Percentiles rank a stretch among this genome's conserved stretches.
These are phyloP conservation scores for Heliothis subflexa DNA, from an alignment of 1,140 invertebrate genomes.

Conservation along the genomic window DNA sequence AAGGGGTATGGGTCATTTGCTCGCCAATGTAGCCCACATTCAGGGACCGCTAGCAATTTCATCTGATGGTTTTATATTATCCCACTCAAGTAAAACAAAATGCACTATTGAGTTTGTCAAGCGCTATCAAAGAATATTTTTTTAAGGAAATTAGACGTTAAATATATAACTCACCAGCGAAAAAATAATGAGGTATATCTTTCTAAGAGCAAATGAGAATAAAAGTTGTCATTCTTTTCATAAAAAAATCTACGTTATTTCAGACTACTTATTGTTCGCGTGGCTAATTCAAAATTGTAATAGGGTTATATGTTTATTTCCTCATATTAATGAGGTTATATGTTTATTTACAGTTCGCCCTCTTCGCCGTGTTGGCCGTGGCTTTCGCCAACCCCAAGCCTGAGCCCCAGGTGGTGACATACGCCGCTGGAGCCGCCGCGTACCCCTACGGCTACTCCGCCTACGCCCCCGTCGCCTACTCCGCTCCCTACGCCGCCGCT, in stretches of 20 bases:
- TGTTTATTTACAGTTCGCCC: conserved; percentile 73
- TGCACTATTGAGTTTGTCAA: not conserved
- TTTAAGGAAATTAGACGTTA: too few relatives aligned
- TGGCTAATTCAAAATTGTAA: not conserved
- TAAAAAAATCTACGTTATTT: not conserved
- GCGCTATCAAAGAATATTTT: too few relatives aligned
- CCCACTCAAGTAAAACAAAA: not conserved
- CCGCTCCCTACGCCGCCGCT: conserved; percentile 60
- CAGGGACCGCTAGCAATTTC: not conserved
- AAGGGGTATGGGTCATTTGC: conserved; percentile 10
- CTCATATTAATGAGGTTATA: not conserved
- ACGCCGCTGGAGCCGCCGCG: conserved; percentile 59
- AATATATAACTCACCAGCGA: too few relatives aligned
- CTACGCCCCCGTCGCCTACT: conserved; percentile 59
- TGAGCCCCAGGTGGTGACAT: conserved; percentile 68
- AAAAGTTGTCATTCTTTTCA: too few relatives aligned
- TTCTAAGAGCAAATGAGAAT: too few relatives aligned
- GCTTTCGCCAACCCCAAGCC: conserved; percentile 82
- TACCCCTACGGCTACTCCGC: conserved; percentile 74
- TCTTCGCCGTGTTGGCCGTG: conserved; percentile 84
- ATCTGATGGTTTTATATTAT: not conserved
- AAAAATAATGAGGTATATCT: too few relatives aligned
- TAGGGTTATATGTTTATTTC: not conserved
- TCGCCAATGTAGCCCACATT: not conserved
- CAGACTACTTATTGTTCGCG: not conserved